These are phyloP conservation scores for Drosophila bifasciata DNA, from an alignment of 1,140 invertebrate genomes.

Conservation along the genomic window DNA sequence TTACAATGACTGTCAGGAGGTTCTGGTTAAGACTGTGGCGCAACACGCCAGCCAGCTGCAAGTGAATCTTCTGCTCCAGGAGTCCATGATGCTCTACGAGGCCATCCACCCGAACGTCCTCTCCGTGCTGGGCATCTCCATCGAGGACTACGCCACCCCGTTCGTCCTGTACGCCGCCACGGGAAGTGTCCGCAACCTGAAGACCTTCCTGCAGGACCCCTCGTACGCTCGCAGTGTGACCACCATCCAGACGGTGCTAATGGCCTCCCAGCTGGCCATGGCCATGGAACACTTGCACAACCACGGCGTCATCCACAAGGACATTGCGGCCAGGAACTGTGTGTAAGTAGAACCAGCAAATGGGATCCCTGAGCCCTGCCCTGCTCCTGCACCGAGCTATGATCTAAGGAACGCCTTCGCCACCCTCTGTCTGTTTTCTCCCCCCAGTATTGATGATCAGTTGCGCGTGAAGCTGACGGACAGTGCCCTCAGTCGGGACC, in stretches of 20 bases:
- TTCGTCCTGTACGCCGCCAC: slow-evolving; percentile 94
- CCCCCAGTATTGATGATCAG: slow-evolving; percentile 90
- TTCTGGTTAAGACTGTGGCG: slow-evolving; percentile 93
- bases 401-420: too few relatives aligned
- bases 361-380: too few relatives aligned
- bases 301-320: slow-evolving; percentile 95
- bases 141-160: slow-evolving; percentile 93
- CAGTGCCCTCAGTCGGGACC: slow-evolving; percentile 94
- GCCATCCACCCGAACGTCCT: slow-evolving; percentile 93
- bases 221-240: slow-evolving; percentile 89
- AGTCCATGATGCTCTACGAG: slow-evolving; percentile 95
- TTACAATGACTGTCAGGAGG: slow-evolving; percentile 91
- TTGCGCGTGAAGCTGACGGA: slow-evolving; percentile 96
- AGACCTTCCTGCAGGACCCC: slow-evolving; percentile 88
- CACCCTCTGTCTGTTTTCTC: neutral
- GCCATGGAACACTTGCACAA: slow-evolving; percentile 94
- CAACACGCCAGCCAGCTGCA: slow-evolving; percentile 88
- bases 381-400: too few relatives aligned
- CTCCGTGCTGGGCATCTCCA: slow-evolving; percentile 94
- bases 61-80: slow-evolving; percentile 92
- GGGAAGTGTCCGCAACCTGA: slow-evolving; percentile 93
- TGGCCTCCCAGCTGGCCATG: slow-evolving; percentile 95
- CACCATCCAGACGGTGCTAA: slow-evolving; percentile 96
- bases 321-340: slow-evolving; percentile 96
- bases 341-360: slow-evolving; percentile 85